These are phyloP conservation scores for Gasterosteus aculeatus DNA, from an alignment of 2,113 vertebrate genomes.

Conservation along the genomic window DNA sequence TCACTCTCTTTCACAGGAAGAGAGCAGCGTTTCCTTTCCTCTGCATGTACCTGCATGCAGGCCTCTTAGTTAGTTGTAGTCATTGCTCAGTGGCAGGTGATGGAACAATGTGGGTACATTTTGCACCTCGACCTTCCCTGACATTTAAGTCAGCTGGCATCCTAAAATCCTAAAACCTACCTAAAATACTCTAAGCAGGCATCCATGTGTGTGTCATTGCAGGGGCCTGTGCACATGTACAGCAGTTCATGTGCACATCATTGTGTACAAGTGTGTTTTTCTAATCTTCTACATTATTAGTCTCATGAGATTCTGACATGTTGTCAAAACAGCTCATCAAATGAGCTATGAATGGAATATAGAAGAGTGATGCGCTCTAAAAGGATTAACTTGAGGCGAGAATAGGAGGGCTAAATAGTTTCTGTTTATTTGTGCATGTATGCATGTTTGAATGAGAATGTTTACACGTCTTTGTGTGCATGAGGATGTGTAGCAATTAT, in stretches of 20 bases:
- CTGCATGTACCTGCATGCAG: constrained; percentile 31
- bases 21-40: constrained; percentile 32
- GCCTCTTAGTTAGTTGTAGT: constrained; percentile 44
- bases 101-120: constrained; percentile 55
- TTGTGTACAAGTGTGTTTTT: constrained; percentile 27
- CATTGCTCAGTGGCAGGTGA: constrained; percentile 57
- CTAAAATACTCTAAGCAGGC: constrained; percentile 35
- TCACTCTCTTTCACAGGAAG: constrained; percentile 22
- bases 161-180: constrained; percentile 59
- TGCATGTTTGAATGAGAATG: constrained; percentile 22
- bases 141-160: constrained; percentile 66
- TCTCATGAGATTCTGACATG: constrained; percentile 73
- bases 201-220: not conserved
- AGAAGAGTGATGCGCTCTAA: constrained; percentile 63
- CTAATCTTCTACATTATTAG: constrained; percentile 69
- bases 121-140: constrained; percentile 66
- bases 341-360: constrained; percentile 71
- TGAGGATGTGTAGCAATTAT: constrained; percentile 29
- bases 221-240: constrained; percentile 15
- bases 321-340: constrained; percentile 77
- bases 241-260: not conserved
- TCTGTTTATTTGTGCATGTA: constrained; percentile 29
- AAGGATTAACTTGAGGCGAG: constrained; percentile 62
- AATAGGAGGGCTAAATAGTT: constrained; percentile 44
- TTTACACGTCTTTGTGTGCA: constrained; percentile 32